These are phyloP conservation scores for Propithecus deckenii DNA, from an alignment of 2,797 vertebrate genomes.

Conservation along the genomic window DNA sequence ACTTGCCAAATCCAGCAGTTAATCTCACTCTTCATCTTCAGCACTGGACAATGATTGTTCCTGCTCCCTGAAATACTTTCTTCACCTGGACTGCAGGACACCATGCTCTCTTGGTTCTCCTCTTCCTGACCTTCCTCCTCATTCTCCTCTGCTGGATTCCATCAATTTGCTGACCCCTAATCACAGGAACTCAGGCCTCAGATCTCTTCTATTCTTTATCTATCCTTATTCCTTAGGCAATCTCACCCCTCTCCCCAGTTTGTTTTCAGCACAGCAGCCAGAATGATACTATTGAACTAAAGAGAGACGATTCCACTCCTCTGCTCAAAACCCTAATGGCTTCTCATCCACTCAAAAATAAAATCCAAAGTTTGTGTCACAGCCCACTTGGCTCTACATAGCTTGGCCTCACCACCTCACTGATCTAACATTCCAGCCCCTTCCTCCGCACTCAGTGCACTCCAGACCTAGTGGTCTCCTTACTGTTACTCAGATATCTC, in stretches of 20 bases:
- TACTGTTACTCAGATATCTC: not conserved
- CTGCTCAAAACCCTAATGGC: not conserved
- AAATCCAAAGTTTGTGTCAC: not conserved
- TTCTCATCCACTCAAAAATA: not conserved
- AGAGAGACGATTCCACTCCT: not conserved
- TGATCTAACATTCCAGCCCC: not conserved
- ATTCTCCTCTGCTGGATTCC: not conserved
- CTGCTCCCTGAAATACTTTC: not conserved
- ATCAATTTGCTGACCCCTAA: not conserved
- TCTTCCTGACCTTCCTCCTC: not conserved
- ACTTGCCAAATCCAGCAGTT: not conserved
- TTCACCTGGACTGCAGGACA: not conserved
- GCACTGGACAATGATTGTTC: not conserved
- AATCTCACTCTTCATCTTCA: not conserved
- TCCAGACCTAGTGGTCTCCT: not conserved
- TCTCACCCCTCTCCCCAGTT: not conserved
- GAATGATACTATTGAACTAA: not conserved
- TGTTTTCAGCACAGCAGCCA: not conserved
- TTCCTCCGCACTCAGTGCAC: accelerated
- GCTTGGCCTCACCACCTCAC: not conserved
- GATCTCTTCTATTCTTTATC: not conserved
- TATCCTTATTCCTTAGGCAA: not conserved
- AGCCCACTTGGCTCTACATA: not conserved
- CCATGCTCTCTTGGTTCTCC: not conserved
- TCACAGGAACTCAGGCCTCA: not conserved